Evolutionary conservation across 2,888 invertebrate genomes (phyloP).

Genomic region (Galeruca laticollis): DNA sequence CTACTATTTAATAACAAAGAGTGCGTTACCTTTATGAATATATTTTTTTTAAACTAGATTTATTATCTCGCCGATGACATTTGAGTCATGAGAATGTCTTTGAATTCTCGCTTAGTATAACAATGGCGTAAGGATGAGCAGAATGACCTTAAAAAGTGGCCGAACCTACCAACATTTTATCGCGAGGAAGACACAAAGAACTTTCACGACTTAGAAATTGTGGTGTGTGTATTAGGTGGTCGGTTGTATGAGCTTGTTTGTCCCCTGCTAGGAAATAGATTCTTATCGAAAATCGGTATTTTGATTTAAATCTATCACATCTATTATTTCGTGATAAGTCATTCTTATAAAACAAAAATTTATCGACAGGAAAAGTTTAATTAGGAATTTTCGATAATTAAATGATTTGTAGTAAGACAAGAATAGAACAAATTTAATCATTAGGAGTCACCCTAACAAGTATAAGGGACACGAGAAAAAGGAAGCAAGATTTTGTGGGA

Average conservation of each 20-base stretch:
- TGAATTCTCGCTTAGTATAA: conserved; percentile 41
- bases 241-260: conserved; percentile 12
- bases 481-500: too few relatives aligned
- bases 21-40: conserved; percentile 50
- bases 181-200: conserved; percentile 38
- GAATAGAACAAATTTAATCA: too few relatives aligned
- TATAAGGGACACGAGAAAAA: too few relatives aligned
- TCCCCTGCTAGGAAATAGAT: conserved; percentile 23
- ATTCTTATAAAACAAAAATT: neutral
- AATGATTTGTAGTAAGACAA: too few relatives aligned
- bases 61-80: conserved; percentile 50
- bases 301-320: neutral
- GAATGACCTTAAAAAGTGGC: conserved; percentile 47
- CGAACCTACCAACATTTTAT: conserved; percentile 46
- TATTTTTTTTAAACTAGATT: conserved; percentile 50
- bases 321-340: neutral
- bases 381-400: too few relatives aligned
- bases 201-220: conserved; percentile 44
- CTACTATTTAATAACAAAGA: conserved; percentile 25
- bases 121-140: conserved; percentile 48
- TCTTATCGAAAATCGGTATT: conserved; percentile 12
- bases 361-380: too few relatives aligned
- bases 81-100: conserved; percentile 52
- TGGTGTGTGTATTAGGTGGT: conserved; percentile 29
- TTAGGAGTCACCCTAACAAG: too few relatives aligned